Conservation (phyloP, 2,113 vertebrate species). For the Malaclemys terrapin region DNA sequence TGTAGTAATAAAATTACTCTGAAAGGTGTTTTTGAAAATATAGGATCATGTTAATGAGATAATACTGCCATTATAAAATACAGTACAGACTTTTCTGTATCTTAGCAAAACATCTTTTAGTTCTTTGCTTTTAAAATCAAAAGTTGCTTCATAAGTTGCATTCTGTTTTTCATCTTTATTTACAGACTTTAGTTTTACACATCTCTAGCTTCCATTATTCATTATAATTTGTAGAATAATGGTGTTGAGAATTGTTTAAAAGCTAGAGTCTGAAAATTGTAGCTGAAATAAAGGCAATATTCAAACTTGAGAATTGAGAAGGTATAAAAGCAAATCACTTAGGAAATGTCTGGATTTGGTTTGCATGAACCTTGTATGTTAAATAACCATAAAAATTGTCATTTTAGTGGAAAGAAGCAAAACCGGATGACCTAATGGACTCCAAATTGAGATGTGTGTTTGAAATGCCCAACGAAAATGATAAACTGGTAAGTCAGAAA, state of each 20-base stretch:
- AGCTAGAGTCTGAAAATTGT: conserved; percentile 5
- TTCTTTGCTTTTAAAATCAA: not conserved
- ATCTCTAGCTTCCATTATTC: conserved; percentile 1
- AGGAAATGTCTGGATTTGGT: not conserved
- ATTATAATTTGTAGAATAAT: not conserved
- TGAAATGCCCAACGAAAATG: conserved; percentile 96
- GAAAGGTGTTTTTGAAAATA: not conserved
- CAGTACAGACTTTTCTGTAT: not conserved
- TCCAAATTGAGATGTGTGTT: conserved; percentile 99
- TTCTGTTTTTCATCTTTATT: not conserved
- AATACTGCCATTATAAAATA: not conserved
- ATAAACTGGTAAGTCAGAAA: conserved; percentile 92
- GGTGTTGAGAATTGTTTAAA: not conserved
- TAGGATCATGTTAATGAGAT: not conserved
- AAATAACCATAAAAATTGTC: conserved; percentile 62
- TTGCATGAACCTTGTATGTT: not conserved
- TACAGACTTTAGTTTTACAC: not conserved
- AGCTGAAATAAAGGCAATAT: not conserved
- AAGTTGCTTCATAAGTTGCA: not conserved
- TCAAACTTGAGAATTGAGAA: not conserved
- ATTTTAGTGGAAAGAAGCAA: conserved; percentile 97
- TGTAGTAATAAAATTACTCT: not conserved
- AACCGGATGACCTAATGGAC: conserved; percentile 98
- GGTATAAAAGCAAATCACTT: not conserved
- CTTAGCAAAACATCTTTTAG: not conserved